Percentiles rank a stretch among this genome's conserved stretches.
phyloP scores from a whole-genome alignment of 2,113 vertebrate species.

The Neotoma lepida region DNA sequence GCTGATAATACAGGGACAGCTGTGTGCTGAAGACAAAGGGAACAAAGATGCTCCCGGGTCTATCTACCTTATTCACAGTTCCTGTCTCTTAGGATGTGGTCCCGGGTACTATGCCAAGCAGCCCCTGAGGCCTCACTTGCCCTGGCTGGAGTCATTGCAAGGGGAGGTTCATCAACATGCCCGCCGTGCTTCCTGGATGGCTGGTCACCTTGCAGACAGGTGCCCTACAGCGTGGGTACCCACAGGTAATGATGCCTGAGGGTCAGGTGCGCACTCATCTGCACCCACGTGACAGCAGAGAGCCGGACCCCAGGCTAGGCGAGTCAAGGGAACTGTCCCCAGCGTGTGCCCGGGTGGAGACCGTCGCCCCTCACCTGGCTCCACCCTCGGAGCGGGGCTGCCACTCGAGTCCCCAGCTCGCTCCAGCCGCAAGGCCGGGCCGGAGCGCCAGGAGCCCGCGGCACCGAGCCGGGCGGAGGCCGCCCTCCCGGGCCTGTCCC shows the following conservation, averaged over 20 bases:
- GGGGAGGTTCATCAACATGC: background rate
- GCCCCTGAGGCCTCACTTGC: background rate
- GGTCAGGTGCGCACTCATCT: slow-evolving; percentile 67
- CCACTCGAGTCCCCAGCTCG: background rate
- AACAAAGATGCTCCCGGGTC: slow-evolving; percentile 31
- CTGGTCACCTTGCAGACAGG: slow-evolving; percentile 57
- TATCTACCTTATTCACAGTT: slow-evolving; percentile 4
- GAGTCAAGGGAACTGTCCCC: background rate
- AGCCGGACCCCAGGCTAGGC: slow-evolving; percentile 22
- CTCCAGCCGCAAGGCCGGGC: slow-evolving; percentile 19
- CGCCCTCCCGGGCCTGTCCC: slow-evolving; percentile 49
- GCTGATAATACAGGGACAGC: slow-evolving; percentile 1
- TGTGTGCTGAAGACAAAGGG: slow-evolving; percentile 62
- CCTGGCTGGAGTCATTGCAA: background rate
- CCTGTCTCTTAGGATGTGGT: background rate
- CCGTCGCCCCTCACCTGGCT: slow-evolving; percentile 26
- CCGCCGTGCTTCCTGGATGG: background rate
- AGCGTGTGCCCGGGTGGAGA: background rate
- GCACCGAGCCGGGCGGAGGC: slow-evolving; percentile 19
- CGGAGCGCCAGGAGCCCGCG: background rate
- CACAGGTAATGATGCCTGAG: background rate
- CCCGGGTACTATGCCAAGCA: background rate
- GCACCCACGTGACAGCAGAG: slow-evolving; percentile 58
- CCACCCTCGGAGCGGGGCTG: background rate
- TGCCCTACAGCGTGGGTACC: slow-evolving; percentile 23